Base-by-base conservation (phyloP, 2,113 vertebrate genomes). In the Cyprinodon tularosa region DNA sequence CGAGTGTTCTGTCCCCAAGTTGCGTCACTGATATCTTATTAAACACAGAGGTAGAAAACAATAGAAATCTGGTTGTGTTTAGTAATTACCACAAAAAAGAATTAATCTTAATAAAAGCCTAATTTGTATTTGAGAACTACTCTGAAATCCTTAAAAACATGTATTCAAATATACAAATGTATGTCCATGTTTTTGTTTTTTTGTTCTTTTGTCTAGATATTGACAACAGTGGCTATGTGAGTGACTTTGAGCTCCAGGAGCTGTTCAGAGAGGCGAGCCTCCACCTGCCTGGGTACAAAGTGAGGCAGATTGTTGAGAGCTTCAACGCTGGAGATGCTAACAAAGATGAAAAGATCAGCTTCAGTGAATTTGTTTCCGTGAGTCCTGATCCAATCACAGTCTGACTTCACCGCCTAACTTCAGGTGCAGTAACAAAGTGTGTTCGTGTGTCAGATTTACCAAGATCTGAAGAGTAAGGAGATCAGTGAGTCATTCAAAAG, bases 341-440 rank as follows among this genome's bases (percentile, higher is more conserved):
- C 94, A 98, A 97, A 85, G 98, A 99, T 0, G 96, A 96, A 61
- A 97, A 94, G 92, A 97, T 99, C 91, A 96, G 94, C 91, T 99
- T 99, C 72, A 96, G 98, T 84, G 98, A 99, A 74, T 99, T 99
- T 93, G 97, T 99, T 4, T 94, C 92, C 22, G 98, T 99, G 93
- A 95, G 96, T 50, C 60, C n/a, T 6, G 9, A 48, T 14, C 1
- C 7, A 39, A 44, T n/a, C 66, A n/a, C 61, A 38, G 1, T 0
- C 8, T 0, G 1, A n/a, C 17, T 12, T 8, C 17, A 15, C 6
- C 4, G 1, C 0, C 13, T 0, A 6, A 1, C 1, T 5, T 53
- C 2, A 1, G 0, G 13, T 22, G 20, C n/a, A 38, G 0, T 72
- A 59, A 88, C 50, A 17, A 17, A 1, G n/a, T 22, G 3, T 84